Conservation (phyloP, 2,113 vertebrate species). For the Ranitomeya imitator region DNA sequence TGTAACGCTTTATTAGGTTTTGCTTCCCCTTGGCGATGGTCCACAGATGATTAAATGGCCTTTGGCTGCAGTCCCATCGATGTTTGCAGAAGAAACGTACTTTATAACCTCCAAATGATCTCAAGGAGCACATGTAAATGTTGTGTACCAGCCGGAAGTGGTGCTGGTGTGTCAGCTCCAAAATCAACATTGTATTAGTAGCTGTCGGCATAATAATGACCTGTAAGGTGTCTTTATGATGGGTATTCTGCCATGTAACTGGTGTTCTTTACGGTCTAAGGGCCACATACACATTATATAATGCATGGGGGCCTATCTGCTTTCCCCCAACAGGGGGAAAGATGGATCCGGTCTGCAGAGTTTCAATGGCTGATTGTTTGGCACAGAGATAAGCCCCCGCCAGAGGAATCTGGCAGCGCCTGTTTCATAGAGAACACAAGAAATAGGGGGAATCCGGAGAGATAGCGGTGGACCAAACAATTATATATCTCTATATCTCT, state of each 20-base stretch:
- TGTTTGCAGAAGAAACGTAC: neutral
- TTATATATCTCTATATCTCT: too few species aligned
- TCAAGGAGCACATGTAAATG: neutral
- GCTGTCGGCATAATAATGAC: neutral
- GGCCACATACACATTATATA: too few species aligned
- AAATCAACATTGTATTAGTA: neutral
- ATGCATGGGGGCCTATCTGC: too few species aligned
- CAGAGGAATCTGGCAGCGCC: too few species aligned
- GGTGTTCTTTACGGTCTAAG: neutral
- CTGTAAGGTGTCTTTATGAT: neutral
- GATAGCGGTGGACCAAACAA: too few species aligned
- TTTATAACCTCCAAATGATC: neutral
- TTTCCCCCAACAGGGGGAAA: too few species aligned
- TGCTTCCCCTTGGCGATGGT: neutral
- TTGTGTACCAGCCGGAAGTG: neutral
- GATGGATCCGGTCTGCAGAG: too few species aligned
- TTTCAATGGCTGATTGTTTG: too few species aligned
- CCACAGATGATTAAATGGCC: neutral
- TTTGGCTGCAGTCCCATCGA: neutral
- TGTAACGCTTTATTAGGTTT: neutral
- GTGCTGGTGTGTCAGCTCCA: neutral
- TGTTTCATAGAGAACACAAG: too few species aligned
- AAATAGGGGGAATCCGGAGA: too few species aligned
- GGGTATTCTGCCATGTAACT: neutral
- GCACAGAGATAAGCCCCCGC: too few species aligned